Evolutionary conservation across 2,888 invertebrate species (phyloP), one percentile per base, ranked within the genome.

Genomic region (Athalia circularis): DNA sequence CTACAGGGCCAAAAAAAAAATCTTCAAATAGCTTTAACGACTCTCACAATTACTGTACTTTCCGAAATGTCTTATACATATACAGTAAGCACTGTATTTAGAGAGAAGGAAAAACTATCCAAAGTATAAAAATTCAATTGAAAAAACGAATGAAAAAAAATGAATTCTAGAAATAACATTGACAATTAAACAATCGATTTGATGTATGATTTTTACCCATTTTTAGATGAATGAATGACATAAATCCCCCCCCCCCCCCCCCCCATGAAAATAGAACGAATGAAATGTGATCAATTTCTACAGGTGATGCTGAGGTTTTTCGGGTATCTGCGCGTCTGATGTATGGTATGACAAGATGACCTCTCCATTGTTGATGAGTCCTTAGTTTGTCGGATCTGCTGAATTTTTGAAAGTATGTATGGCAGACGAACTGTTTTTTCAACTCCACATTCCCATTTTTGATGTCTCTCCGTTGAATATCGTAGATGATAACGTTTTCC

Each of bases 401-500:
- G 82, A 91, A 91, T 81, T 87, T 88, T 81, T 86, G 85, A 50
- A 85, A 86, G 85, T 91, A 91, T 80, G 90, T 88, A 72, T 85
- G 84, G 84, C 91, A 91, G 77, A 86, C 85, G 84, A 91, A 91
- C 81, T 89, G 90, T 83, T 91, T 91, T 91, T 83, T 88, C 89
- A 67, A 86, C 87, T 47, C 90, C 90, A 81, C 90, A 90, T 77
- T 91, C 90, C 83, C 89, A 90, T 74, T 86, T 87, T 79, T 84
- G 86, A 82, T 90, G 90, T 8, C 89, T 86, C 68, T 88, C 87
- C 83, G 90, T 80, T 70, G 81, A 82, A 68, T 83, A 83, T 68
- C 80, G 80, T 79, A 85, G 81, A 79, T 82, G 86, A 81, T 84
- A 87, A 78, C 79, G 83, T 78, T 85, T 83, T 79, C 86, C 84